Conservation (phyloP, 2,888 invertebrate species). For the Melanostoma scalare region DNA sequence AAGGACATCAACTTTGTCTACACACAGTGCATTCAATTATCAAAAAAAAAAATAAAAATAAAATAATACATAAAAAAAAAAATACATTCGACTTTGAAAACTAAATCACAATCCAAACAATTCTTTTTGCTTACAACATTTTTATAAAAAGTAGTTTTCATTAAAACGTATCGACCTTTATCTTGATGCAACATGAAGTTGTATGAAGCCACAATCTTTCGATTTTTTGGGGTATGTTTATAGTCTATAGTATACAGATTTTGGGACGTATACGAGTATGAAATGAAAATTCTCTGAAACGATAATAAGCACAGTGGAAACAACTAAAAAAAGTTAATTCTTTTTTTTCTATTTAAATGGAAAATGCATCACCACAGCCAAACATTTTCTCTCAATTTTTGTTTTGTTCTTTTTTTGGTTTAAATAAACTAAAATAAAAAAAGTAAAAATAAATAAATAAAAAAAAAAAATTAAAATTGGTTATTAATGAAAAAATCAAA, state of each 20-base stretch:
- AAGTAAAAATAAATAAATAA: slow-evolving; percentile 37
- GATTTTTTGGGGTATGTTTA: slow-evolving; percentile 47
- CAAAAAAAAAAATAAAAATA: neutral
- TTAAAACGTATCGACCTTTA: slow-evolving; percentile 69
- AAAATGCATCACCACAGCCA: slow-evolving; percentile 40
- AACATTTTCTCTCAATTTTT: slow-evolving; percentile 25
- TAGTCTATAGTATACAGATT: slow-evolving; percentile 29
- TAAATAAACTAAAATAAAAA: slow-evolving; percentile 64
- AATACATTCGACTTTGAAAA: slow-evolving; percentile 14
- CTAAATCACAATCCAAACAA: slow-evolving; percentile 62
- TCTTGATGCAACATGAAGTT: slow-evolving; percentile 63
- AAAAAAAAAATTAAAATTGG: slow-evolving; percentile 49
- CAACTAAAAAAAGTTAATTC: slow-evolving; percentile 75
- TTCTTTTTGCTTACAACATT: slow-evolving; percentile 66
- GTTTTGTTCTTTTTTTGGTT: slow-evolving; percentile 1
- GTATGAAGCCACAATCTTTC: slow-evolving; percentile 66
- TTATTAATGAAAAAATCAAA: slow-evolving; percentile 46
- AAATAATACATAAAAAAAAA: slow-evolving; percentile 11
- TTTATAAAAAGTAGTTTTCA: slow-evolving; percentile 51
- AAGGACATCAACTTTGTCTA: neutral
- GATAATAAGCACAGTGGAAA: slow-evolving; percentile 80
- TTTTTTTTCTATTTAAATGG: slow-evolving; percentile 37
- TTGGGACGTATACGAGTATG: slow-evolving; percentile 57
- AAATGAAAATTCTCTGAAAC: slow-evolving; percentile 78
- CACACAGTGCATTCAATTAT: neutral